phyloP scores from a whole-genome alignment of 2,888 invertebrate species.

The Synergus laeviventris region DNA sequence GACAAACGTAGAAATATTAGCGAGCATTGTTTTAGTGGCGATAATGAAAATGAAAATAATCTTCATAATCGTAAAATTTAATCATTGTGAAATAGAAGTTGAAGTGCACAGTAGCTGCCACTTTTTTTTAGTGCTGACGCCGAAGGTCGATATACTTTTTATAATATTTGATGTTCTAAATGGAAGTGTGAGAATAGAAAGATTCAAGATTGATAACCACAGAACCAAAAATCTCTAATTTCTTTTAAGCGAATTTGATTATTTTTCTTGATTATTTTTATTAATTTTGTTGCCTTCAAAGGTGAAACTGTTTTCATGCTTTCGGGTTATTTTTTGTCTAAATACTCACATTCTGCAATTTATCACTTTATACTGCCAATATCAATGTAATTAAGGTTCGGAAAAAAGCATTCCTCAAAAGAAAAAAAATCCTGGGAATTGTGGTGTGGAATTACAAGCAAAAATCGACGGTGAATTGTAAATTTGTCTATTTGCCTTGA shows the following conservation, averaged over 20 bases:
- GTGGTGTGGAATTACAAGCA: background rate
- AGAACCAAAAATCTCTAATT: background rate
- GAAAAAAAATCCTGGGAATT: background rate
- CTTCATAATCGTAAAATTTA: background rate
- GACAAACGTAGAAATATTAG: background rate
- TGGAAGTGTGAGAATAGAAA: background rate
- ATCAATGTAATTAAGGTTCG: background rate
- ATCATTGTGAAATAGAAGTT: background rate
- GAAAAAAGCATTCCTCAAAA: background rate
- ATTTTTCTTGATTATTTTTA: background rate
- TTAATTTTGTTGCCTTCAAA: background rate
- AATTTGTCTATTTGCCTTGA: background rate
- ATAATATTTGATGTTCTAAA: background rate
- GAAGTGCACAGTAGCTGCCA: background rate
- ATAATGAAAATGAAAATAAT: slow-evolving; percentile 1
- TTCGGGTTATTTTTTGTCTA: background rate
- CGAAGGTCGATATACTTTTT: background rate
- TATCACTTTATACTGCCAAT: background rate
- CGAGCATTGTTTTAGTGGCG: background rate
- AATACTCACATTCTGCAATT: background rate
- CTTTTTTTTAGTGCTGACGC: background rate
- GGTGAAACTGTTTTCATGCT: background rate
- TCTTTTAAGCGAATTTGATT: background rate
- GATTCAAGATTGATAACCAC: no score
- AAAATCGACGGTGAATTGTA: background rate